Conservation (phyloP, 1,140 invertebrate species). For the Planococcus citri region DNA sequence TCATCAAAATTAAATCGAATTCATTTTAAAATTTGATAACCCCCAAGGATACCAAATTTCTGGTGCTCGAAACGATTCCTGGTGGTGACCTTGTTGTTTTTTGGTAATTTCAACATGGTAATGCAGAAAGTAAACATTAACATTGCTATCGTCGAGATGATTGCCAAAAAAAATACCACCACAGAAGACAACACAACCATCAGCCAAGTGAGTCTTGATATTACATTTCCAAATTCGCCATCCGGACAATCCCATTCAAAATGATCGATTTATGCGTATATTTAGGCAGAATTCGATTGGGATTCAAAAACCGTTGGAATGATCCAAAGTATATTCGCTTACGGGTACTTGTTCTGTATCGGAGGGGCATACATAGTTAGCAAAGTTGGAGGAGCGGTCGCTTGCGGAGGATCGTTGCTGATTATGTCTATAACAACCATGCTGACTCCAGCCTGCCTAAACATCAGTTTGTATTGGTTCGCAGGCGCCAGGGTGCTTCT, state of each 20-base stretch:
- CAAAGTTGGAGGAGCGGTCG: conserved; percentile 38
- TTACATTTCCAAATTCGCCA: too few species aligned
- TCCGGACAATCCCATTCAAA: too few species aligned
- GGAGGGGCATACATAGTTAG: conserved; percentile 41
- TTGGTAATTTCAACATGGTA: not conserved
- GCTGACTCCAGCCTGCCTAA: not conserved
- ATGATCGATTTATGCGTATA: not conserved
- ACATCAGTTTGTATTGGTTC: not conserved
- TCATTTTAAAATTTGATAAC: too few species aligned
- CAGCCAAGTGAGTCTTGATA: not conserved
- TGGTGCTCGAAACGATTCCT: not conserved
- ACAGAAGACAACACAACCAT: not conserved
- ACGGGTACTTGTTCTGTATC: conserved; percentile 51
- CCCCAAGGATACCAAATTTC: too few species aligned
- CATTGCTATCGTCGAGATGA: not conserved
- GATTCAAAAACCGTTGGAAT: conserved; percentile 39
- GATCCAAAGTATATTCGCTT: conserved; percentile 53
- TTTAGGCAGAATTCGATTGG: conserved; percentile 51
- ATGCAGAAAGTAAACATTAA: not conserved
- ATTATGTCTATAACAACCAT: not conserved
- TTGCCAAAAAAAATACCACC: not conserved
- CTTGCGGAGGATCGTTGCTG: conserved; percentile 30
- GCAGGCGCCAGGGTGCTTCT: not conserved
- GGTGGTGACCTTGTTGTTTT: not conserved
- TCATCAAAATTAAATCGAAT: too few species aligned